Evolutionary conservation across 2,888 invertebrate genomes (phyloP).

Genomic region (Molanna angustata): DNA sequence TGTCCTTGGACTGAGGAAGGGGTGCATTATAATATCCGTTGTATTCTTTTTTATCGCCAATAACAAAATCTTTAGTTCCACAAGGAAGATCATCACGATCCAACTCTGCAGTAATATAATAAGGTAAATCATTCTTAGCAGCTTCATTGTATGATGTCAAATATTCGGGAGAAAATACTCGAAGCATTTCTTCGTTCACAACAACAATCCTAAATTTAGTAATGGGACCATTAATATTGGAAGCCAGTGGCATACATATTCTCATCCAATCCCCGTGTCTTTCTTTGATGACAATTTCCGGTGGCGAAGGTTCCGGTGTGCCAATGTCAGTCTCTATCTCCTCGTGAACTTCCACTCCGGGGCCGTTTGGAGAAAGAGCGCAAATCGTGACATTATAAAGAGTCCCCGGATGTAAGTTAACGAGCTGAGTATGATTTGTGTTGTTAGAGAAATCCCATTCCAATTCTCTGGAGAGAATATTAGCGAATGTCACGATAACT

Average conservation of each 20-base stretch:
- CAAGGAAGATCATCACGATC: conserved; percentile 61
- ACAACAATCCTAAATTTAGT: conserved; percentile 72
- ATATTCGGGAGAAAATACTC: conserved; percentile 59
- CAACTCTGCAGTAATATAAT: conserved; percentile 82
- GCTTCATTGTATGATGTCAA: conserved; percentile 68
- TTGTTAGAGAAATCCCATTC: conserved; percentile 61
- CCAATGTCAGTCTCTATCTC: conserved; percentile 70
- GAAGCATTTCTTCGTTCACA: conserved; percentile 62
- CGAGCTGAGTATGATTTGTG: conserved; percentile 56
- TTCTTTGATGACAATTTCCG: conserved; percentile 62
- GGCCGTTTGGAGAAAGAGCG: conserved; percentile 60
- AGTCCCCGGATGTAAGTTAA: conserved; percentile 70
- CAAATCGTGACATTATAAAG: conserved; percentile 71
- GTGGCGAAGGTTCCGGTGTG: conserved; percentile 67
- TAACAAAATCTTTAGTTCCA: conserved; percentile 68
- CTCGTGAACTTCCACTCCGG: conserved; percentile 57
- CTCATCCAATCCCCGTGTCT: conserved; percentile 61
- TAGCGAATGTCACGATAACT: conserved; percentile 56
- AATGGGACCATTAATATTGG: conserved; percentile 77
- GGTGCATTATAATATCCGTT: conserved; percentile 77
- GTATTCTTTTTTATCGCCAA: conserved; percentile 74
- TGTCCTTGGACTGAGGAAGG: conserved; percentile 58
- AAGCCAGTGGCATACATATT: conserved; percentile 64
- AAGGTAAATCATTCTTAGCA: conserved; percentile 63
- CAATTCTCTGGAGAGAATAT: conserved; percentile 47